These are phyloP conservation scores for Apaloderma vittatum DNA, from an alignment of 2,113 vertebrate species.

Conservation along the genomic window DNA sequence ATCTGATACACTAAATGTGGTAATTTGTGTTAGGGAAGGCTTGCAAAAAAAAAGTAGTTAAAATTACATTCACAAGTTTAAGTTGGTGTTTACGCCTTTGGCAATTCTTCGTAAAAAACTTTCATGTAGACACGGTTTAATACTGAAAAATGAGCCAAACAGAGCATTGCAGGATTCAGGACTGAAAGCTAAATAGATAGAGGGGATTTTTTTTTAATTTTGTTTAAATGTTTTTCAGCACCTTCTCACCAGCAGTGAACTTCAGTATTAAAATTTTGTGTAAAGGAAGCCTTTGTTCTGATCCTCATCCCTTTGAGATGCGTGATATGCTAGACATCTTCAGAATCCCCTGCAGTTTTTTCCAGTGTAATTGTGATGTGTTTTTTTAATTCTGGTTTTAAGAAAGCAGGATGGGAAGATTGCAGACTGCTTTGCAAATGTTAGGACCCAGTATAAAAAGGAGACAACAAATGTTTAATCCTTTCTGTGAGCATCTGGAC, in stretches of 20 bases:
- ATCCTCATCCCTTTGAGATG: not conserved
- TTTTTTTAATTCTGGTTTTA: not conserved
- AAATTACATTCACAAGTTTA: not conserved
- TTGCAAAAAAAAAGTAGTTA: not conserved
- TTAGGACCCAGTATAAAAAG: not conserved
- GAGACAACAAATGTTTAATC: not conserved
- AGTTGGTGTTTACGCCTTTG: not conserved
- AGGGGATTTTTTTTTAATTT: not conserved
- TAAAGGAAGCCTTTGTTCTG: conserved; percentile 14
- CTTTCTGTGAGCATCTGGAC: conserved; percentile 12
- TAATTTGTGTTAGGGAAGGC: not conserved
- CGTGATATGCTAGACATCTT: not conserved
- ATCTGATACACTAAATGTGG: not conserved
- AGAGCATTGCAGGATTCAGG: not conserved
- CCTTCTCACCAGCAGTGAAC: not conserved
- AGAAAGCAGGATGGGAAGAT: not conserved
- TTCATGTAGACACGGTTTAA: not conserved
- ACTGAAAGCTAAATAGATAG: not conserved
- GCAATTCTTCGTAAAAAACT: not conserved
- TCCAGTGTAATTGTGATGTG: not conserved
- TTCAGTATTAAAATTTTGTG: not conserved
- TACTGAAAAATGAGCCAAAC: not conserved
- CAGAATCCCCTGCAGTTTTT: not conserved
- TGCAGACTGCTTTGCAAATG: not conserved
- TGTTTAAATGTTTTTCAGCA: not conserved